Conservation (phyloP, 1,140 invertebrate genomes). For the Drosophila ambigua region DNA sequence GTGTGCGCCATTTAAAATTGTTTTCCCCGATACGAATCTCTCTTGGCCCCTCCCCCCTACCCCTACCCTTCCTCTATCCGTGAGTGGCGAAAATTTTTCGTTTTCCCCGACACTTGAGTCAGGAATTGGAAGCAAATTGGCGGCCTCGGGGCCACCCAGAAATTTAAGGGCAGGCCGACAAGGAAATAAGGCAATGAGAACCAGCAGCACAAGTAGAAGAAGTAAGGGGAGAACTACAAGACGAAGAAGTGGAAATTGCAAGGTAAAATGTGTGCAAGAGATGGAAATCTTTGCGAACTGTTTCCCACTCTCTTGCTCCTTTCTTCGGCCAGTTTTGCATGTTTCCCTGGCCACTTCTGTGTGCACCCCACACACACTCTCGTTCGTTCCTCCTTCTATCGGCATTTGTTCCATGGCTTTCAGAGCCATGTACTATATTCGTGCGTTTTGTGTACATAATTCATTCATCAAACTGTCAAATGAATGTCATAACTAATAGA, state of each 20-base stretch:
- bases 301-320: background rate
- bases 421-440: slow-evolving; percentile 40
- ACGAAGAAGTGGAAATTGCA: slow-evolving; percentile 21
- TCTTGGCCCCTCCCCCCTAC: slow-evolving; percentile 28
- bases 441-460: slow-evolving; percentile 48
- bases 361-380: background rate
- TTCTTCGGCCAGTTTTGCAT: slow-evolving; percentile 28
- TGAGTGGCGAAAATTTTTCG: slow-evolving; percentile 29
- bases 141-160: slow-evolving; percentile 52
- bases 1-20: slow-evolving; percentile 78
- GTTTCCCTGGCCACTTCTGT: slow-evolving; percentile 29
- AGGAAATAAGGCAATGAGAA: slow-evolving; percentile 34
- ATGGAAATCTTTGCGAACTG: slow-evolving; percentile 33
- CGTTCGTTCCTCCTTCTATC: slow-evolving; percentile 1
- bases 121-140: slow-evolving; percentile 77
- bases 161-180: slow-evolving; percentile 49
- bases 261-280: slow-evolving; percentile 50
- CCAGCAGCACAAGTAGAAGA: background rate
- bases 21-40: slow-evolving; percentile 77
- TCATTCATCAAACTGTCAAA: slow-evolving; percentile 67
- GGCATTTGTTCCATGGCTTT: slow-evolving; percentile 29
- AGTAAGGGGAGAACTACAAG: slow-evolving; percentile 27
- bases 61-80: slow-evolving; percentile 9
- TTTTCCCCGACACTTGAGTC: slow-evolving; percentile 64
- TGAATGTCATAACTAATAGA: slow-evolving; percentile 60